Percentiles rank a stretch among this genome's conserved stretches.
Conservation (phyloP, 2,113 vertebrate genomes). For the Accipiter virgatus region DNA sequence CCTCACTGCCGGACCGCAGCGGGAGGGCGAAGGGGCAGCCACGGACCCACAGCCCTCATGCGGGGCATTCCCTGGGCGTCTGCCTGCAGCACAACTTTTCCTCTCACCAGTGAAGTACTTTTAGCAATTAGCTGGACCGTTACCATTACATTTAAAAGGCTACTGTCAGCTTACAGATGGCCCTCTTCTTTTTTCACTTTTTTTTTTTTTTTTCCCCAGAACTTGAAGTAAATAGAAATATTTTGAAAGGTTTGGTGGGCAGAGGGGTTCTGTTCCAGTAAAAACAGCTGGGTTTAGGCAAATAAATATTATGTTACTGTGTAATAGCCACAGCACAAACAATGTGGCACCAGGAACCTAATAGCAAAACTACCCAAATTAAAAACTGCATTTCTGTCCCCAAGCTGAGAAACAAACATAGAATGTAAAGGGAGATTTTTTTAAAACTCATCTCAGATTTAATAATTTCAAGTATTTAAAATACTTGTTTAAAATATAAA, state of each 20-base stretch:
- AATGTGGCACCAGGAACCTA: not conserved
- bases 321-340: not conserved
- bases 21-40: not conserved
- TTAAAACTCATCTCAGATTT: not conserved
- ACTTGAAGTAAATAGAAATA: not conserved
- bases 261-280: not conserved
- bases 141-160: not conserved
- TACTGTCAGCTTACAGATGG: not conserved
- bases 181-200: fast-evolving
- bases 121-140: not conserved
- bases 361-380: not conserved
- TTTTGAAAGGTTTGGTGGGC: not conserved
- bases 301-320: not conserved
- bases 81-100: not conserved
- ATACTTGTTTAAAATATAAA: not conserved
- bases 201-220: not conserved
- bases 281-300: not conserved
- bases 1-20: fast-evolving
- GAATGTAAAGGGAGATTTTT: not conserved
- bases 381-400: not conserved
- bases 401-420: not conserved
- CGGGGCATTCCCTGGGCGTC: fast-evolving
- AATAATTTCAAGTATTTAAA: not conserved
- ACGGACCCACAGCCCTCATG: fast-evolving
- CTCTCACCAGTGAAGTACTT: not conserved